Percentiles rank a stretch among this genome's conserved stretches.
Conservation (phyloP, 2,113 vertebrate genomes). For the Strigops habroptila region DNA sequence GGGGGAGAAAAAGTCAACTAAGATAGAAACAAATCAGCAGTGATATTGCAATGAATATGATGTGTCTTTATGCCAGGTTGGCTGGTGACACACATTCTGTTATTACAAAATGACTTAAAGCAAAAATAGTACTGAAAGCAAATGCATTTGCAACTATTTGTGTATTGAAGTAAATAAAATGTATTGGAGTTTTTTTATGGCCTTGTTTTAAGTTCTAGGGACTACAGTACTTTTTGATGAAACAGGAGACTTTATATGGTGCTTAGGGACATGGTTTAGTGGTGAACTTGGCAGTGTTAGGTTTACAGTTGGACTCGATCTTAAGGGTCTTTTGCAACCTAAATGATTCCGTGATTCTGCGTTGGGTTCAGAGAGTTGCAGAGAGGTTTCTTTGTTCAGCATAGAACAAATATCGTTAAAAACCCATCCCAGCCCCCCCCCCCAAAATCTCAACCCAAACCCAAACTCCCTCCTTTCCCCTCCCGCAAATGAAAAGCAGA, state of each 20-base stretch:
- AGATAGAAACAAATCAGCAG: background rate
- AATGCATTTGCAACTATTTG: background rate
- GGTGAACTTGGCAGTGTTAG: background rate
- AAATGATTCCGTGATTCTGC: background rate
- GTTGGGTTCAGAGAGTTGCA: background rate
- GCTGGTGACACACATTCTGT: background rate
- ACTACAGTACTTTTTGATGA: background rate
- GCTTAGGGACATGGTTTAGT: background rate
- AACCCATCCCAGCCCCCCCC: accelerated
- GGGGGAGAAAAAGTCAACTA: background rate
- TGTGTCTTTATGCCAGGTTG: background rate
- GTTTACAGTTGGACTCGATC: background rate
- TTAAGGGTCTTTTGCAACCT: background rate
- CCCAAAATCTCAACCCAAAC: background rate
- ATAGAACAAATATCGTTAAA: background rate
- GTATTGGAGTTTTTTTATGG: background rate
- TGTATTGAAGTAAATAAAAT: background rate
- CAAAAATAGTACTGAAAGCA: background rate
- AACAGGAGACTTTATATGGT: background rate
- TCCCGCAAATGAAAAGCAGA: background rate
- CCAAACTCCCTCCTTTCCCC: background rate
- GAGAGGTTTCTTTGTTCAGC: background rate
- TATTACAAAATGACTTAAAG: background rate
- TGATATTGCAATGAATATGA: background rate
- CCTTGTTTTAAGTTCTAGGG: background rate